phyloP scores from a whole-genome alignment of 2,797 vertebrate species.

The Prunella strophiata region DNA sequence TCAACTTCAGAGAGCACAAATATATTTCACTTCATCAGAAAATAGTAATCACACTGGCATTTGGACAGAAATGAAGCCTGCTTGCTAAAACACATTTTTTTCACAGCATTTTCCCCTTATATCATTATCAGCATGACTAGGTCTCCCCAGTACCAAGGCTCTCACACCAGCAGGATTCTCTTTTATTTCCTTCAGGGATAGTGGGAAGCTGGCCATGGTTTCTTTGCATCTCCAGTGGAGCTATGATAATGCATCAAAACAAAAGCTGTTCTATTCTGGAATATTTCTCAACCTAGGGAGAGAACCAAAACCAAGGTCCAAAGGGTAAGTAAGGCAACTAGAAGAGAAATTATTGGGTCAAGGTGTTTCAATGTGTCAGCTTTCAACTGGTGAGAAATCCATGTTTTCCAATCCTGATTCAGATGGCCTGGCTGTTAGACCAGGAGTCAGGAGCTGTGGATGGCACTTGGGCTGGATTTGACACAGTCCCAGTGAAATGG shows the following conservation, averaged over 20 bases:
- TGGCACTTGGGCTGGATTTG: not conserved
- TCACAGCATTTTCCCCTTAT: not conserved
- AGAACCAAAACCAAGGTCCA: not conserved
- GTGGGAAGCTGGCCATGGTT: not conserved
- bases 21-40: slow-evolving; percentile 9
- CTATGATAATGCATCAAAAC: not conserved
- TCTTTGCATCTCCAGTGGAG: not conserved
- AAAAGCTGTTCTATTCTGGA: not conserved
- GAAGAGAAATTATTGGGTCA: not conserved
- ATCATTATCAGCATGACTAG: not conserved
- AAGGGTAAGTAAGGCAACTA: not conserved
- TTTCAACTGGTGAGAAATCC: not conserved
- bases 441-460: not conserved
- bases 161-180: not conserved
- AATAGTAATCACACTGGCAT: not conserved
- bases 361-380: not conserved
- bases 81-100: not conserved
- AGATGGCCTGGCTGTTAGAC: not conserved
- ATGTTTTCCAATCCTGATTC: not conserved
- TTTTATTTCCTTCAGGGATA: not conserved
- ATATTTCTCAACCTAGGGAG: not conserved
- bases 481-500: not conserved
- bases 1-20: not conserved
- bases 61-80: not conserved
- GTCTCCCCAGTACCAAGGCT: not conserved